These are phyloP conservation scores for Lobophora halterata DNA, from an alignment of 2,888 invertebrate genomes.

Conservation along the genomic window DNA sequence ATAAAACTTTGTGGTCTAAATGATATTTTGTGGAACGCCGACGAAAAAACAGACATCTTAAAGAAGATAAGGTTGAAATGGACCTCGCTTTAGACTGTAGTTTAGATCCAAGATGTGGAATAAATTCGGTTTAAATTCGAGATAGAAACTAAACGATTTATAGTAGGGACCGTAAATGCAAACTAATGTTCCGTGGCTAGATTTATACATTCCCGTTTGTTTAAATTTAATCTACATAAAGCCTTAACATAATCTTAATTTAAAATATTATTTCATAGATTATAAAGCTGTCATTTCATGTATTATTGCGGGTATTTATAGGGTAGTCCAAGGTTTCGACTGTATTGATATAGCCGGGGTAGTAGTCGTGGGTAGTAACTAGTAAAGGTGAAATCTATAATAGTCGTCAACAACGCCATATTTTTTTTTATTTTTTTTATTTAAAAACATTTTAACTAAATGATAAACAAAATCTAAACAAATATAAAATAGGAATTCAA, in stretches of 20 bases:
- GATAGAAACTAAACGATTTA: slow-evolving; percentile 17
- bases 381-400: no score
- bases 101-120: slow-evolving; percentile 5
- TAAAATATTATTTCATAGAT: no score
- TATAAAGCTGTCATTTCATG: no score
- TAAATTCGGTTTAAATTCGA: slow-evolving; percentile 16
- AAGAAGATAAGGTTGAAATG: slow-evolving; percentile 14
- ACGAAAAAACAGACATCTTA: slow-evolving; percentile 13
- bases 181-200: slow-evolving; percentile 1
- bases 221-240: not conserved
- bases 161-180: slow-evolving; percentile 5
- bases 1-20: slow-evolving; percentile 6
- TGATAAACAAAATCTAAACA: no score
- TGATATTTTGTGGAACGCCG: slow-evolving; percentile 4
- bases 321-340: no score
- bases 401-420: no score
- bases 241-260: slow-evolving; percentile 1
- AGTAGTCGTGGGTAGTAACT: no score
- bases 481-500: not conserved
- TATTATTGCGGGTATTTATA: no score
- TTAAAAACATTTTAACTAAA: no score
- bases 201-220: not conserved
- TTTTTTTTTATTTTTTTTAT: no score
- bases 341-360: no score
- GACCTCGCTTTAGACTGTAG: slow-evolving; percentile 5